Conservation (phyloP, 2,888 invertebrate genomes). For the Cyaniris semiargus region DNA sequence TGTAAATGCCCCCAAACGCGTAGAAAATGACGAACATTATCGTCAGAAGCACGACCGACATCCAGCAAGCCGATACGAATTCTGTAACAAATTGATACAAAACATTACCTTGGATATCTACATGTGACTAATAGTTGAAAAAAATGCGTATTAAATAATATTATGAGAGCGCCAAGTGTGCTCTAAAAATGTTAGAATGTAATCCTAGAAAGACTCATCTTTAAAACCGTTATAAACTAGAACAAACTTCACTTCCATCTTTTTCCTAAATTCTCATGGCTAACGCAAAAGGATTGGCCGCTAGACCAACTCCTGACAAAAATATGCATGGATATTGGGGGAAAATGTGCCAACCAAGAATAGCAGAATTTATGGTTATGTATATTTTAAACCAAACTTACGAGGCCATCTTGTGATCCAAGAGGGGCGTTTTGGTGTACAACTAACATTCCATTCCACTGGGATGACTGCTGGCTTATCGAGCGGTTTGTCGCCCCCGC, state of each 20-base stretch:
- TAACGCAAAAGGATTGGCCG: too few species aligned
- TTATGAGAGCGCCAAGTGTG: neutral
- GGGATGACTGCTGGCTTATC: slow-evolving; percentile 43
- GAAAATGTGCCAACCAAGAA: too few species aligned
- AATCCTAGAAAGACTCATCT: too few species aligned
- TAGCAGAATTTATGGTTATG: slow-evolving; percentile 41
- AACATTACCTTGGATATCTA: neutral
- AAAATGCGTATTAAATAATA: neutral
- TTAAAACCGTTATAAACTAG: too few species aligned
- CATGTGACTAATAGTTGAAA: neutral
- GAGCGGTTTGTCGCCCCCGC: slow-evolving; percentile 50
- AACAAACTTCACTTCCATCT: too few species aligned
- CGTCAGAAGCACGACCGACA: slow-evolving; percentile 62
- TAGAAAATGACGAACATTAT: slow-evolving; percentile 65
- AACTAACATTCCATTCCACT: slow-evolving; percentile 55
- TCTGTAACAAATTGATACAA: slow-evolving; percentile 55
- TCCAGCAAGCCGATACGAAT: slow-evolving; percentile 68
- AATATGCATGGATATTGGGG: too few species aligned
- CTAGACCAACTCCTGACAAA: too few species aligned
- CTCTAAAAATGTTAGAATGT: too few species aligned
- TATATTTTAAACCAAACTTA: slow-evolving; percentile 42
- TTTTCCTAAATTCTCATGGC: too few species aligned
- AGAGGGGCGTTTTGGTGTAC: slow-evolving; percentile 50
- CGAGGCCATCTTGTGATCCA: slow-evolving; percentile 66
- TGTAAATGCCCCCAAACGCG: slow-evolving; percentile 56